Conservation (phyloP, 2,797 vertebrate species). For the Zalophus californianus region DNA sequence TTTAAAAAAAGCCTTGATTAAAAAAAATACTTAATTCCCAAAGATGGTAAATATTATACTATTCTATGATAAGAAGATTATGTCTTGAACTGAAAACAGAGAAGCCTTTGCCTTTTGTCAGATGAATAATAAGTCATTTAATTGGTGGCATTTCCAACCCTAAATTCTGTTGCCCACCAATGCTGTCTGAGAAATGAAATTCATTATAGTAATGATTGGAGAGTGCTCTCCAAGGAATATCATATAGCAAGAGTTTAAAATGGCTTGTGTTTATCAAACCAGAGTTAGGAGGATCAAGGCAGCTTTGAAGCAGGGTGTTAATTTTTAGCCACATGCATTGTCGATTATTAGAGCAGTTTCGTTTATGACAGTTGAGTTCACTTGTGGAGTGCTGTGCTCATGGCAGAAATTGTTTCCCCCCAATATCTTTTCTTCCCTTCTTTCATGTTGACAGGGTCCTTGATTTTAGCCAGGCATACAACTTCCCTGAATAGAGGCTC, state of each 20-base stretch:
- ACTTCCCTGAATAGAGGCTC: neutral
- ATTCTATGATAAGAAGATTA: neutral
- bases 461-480: neutral
- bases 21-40: neutral
- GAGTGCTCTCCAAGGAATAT: neutral
- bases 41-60: neutral
- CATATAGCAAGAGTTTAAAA: neutral
- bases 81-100: slow-evolving; percentile 2
- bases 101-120: neutral
- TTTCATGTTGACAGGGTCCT: neutral
- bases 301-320: neutral
- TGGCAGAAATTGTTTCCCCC: neutral
- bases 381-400: neutral
- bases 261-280: neutral
- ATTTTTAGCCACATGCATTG: neutral
- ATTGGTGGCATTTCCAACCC: neutral
- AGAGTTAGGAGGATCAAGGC: neutral
- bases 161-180: neutral
- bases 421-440: neutral
- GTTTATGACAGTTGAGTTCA: neutral
- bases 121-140: neutral
- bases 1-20: neutral
- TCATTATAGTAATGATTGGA: neutral
- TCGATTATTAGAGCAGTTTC: neutral
- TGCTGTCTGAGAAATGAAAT: slow-evolving; percentile 1